Base-by-base conservation (phyloP, 2,113 vertebrate genomes). In the Dasyornis broadbenti region DNA sequence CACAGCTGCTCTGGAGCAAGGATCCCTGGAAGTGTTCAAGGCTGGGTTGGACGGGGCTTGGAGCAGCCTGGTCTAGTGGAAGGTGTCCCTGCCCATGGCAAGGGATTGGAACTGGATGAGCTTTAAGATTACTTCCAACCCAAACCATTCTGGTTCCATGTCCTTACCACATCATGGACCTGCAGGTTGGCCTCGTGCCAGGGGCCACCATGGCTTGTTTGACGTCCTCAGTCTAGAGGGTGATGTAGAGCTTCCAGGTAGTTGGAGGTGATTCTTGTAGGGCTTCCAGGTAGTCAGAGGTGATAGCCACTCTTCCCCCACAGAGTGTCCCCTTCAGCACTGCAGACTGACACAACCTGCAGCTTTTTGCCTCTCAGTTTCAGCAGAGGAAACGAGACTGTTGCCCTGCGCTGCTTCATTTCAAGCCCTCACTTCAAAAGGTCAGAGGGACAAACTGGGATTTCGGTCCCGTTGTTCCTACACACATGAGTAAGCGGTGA, bases 1-100 rank as follows among this genome's bases (percentile, higher is more conserved):
- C 65, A 27, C 93, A 94, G 97, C 97, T 97, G 97, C 45, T 89
- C 39, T 35, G 39, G 57, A 82, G 70, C 30, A 18, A 35, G 27
- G 72, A 44, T 77, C 35, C 27, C 19, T 70, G 49, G 27, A 77
- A 49, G 11, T 44, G 37, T 63, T 77, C 42, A n/a, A 24, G 19
- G 22, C 31, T 68, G 57, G 52, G 17, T 35, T 69, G 31, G 35
- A 56, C 3, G 12, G 35, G 31, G 42, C 31, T 63, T 77, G 33
- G 63, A 63, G 56, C 47, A 63, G 0, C 18, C 5, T 77, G 6
- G 1, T 54, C 8, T 49, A 35, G 30, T 35, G 63, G 30, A 83
- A 69, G 8, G 7, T 76, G 47, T 31, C 70, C 20, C 13, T 79
- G 7, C n/a, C 21, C 12, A 3, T 33, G 30, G 21, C 15, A 47